Conservation (phyloP, 2,888 invertebrate genomes). For the Axea sp. region DNA sequence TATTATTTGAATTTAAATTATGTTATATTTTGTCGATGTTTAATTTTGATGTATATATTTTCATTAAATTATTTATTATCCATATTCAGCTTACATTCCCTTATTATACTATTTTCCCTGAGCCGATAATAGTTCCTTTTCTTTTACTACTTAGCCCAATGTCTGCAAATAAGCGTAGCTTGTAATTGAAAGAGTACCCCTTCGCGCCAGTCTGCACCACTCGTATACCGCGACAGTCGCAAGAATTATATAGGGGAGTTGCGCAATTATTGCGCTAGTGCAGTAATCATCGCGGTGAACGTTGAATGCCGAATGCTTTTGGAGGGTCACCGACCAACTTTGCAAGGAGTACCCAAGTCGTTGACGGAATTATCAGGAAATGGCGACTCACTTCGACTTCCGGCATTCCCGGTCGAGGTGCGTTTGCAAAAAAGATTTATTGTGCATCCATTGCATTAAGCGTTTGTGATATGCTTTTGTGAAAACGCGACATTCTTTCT, state of each 20-base stretch:
- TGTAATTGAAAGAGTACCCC: slow-evolving; percentile 47
- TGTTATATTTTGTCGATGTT: too few species aligned
- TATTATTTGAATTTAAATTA: too few species aligned
- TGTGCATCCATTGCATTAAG: neutral
- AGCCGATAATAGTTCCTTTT: slow-evolving; percentile 38
- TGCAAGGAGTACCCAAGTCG: slow-evolving; percentile 32
- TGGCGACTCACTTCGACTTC: slow-evolving; percentile 35
- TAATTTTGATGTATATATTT: too few species aligned
- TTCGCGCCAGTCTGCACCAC: slow-evolving; percentile 48
- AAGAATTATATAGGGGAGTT: slow-evolving; percentile 73
- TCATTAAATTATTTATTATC: too few species aligned
- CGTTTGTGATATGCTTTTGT: neutral
- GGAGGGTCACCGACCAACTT: slow-evolving; percentile 48
- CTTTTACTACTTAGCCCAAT: slow-evolving; percentile 42
- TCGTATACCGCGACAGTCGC: slow-evolving; percentile 57
- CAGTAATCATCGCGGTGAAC: slow-evolving; percentile 73
- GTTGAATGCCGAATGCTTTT: slow-evolving; percentile 64
- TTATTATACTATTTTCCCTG: too few species aligned
- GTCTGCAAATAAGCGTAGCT: slow-evolving; percentile 57
- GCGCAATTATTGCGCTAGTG: slow-evolving; percentile 77
- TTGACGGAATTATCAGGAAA: slow-evolving; percentile 35
- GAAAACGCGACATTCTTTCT: too few species aligned
- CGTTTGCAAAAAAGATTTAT: slow-evolving; percentile 8
- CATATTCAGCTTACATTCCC: too few species aligned
- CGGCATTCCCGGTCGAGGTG: slow-evolving; percentile 20